phyloP scores from a whole-genome alignment of 2,888 invertebrate species.

The Microplitis manilae region DNA sequence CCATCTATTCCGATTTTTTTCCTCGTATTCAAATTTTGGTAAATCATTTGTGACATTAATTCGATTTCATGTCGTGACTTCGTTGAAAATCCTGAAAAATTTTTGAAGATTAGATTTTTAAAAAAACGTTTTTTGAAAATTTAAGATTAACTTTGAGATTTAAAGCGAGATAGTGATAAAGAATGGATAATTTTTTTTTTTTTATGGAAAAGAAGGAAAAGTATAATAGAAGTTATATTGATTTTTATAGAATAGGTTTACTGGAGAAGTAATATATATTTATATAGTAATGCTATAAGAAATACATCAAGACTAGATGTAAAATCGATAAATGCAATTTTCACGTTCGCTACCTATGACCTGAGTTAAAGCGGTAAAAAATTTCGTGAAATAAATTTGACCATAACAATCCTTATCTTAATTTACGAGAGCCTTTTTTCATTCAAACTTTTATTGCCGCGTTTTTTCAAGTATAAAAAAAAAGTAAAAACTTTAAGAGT shows the following conservation, averaged over 20 bases:
- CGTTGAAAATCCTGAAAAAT: too few species aligned
- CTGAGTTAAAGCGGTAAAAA: constrained; percentile 43
- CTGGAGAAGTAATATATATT: not conserved
- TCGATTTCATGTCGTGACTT: too few species aligned
- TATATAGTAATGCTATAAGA: constrained; percentile 25
- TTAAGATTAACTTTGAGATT: not conserved
- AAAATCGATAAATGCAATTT: constrained; percentile 41
- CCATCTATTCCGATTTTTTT: too few species aligned
- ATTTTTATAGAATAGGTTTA: not conserved
- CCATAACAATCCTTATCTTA: constrained; percentile 35
- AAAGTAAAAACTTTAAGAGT: constrained; percentile 34
- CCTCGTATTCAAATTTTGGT: too few species aligned
- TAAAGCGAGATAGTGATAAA: not conserved
- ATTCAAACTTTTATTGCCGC: constrained; percentile 12
- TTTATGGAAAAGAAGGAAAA: not conserved
- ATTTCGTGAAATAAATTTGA: constrained; percentile 27
- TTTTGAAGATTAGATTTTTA: too few species aligned
- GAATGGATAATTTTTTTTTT: not conserved
- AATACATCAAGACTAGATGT: constrained; percentile 14
- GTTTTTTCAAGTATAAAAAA: constrained; percentile 24
- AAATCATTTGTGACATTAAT: too few species aligned
- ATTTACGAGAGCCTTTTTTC: constrained; percentile 37
- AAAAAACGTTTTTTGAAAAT: too few species aligned
- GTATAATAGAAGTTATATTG: not conserved
- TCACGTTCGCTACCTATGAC: constrained; percentile 31